A percentile compares a stretch with the other conserved stretches of the same genome.
Evolutionary conservation across 2,797 vertebrate species (phyloP).

Genomic region (Pristis pectinata): DNA sequence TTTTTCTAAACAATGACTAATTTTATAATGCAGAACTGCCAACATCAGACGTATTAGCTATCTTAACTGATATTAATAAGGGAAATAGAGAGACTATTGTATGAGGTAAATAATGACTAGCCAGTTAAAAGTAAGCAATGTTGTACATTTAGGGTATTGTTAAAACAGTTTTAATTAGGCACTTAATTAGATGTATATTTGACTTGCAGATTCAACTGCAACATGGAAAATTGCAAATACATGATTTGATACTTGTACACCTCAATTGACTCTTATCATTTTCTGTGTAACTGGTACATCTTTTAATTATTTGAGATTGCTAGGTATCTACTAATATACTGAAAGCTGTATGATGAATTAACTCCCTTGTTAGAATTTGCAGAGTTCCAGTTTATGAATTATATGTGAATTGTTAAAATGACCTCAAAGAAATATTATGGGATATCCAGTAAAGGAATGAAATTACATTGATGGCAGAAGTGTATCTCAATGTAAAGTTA

Average conservation of each 20-base stretch:
- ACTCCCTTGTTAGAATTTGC: not conserved
- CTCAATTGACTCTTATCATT: not conserved
- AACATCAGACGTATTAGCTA: not conserved
- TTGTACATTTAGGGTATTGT: not conserved
- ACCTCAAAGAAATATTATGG: not conserved
- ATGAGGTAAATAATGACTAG: not conserved
- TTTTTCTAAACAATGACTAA: not conserved
- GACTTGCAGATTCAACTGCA: not conserved
- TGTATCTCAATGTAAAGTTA: not conserved
- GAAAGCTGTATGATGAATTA: not conserved
- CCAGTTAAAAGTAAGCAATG: not conserved
- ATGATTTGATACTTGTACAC: not conserved
- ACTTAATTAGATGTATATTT: not conserved
- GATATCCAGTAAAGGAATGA: not conserved
- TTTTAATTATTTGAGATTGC: not conserved
- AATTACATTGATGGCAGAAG: not conserved
- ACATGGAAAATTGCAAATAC: not conserved
- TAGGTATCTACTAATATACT: not conserved
- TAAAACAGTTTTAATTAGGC: not conserved
- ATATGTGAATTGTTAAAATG: not conserved
- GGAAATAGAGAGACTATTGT: not conserved
- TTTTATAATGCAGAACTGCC: not conserved
- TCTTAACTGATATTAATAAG: not conserved
- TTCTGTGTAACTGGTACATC: not conserved
- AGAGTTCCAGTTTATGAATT: not conserved